These are phyloP conservation scores for Psilopsiagon aurifrons DNA, from an alignment of 2,113 vertebrate species.

Conservation along the genomic window DNA sequence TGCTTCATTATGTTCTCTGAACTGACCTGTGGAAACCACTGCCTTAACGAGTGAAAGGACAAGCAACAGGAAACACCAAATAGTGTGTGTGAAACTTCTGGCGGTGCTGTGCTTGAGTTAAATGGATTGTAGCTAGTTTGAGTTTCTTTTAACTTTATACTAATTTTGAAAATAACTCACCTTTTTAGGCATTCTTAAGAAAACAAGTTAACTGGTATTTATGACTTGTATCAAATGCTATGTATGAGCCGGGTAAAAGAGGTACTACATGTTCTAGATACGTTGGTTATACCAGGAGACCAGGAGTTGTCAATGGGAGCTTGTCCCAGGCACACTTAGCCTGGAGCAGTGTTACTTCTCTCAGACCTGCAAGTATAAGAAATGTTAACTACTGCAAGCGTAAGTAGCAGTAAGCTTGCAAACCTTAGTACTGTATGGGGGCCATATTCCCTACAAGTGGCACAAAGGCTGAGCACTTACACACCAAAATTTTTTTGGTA, in stretches of 20 bases:
- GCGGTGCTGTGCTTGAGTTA: constrained; percentile 79
- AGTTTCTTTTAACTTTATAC: constrained; percentile 80
- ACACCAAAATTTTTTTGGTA: neutral
- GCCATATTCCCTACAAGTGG: neutral
- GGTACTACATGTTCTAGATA: neutral
- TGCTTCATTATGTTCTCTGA: constrained; percentile 72
- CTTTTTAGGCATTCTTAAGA: constrained; percentile 73
- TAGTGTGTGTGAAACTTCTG: constrained; percentile 78
- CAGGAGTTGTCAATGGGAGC: neutral
- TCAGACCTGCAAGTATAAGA: neutral
- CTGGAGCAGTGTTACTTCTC: neutral
- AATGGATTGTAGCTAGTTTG: constrained; percentile 73
- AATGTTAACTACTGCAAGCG: neutral
- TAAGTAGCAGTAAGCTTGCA: constrained; percentile 31
- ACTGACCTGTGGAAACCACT: constrained; percentile 89
- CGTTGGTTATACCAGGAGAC: neutral
- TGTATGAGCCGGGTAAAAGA: neutral
- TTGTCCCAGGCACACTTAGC: neutral
- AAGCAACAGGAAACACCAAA: constrained; percentile 80
- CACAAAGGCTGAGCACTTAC: constrained; percentile 27
- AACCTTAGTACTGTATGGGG: constrained; percentile 31
- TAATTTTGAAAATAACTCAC: constrained; percentile 72
- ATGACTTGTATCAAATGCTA: constrained; percentile 42
- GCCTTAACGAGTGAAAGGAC: constrained; percentile 91
- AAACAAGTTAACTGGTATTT: constrained; percentile 44